Percentiles rank a stretch among this genome's conserved stretches.
Evolutionary conservation across 2,113 vertebrate species (phyloP).

Genomic region (Rhineura floridana): DNA sequence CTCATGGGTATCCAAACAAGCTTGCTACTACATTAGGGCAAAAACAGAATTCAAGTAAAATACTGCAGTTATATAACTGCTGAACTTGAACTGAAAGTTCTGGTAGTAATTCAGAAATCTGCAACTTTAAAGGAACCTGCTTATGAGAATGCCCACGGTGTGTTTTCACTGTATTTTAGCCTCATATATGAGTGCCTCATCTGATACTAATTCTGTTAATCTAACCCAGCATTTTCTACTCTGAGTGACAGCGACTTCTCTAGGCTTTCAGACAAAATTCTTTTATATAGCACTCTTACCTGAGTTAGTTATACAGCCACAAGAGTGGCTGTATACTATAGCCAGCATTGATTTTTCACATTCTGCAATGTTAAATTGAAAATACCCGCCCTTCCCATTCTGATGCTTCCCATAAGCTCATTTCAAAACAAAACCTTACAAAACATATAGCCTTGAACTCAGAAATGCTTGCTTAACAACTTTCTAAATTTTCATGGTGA

Average conservation of each 20-base stretch:
- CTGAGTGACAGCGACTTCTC: background rate
- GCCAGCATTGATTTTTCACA: too few species aligned
- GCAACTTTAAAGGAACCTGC: background rate
- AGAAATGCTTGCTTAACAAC: too few species aligned
- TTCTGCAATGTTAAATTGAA: too few species aligned
- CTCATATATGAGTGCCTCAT: background rate
- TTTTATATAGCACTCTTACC: background rate
- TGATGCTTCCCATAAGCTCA: too few species aligned
- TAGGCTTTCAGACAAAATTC: background rate
- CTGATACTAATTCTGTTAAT: background rate
- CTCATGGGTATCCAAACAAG: background rate
- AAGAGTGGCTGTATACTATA: background rate
- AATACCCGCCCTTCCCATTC: too few species aligned
- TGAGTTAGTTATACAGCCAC: background rate
- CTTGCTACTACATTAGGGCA: background rate
- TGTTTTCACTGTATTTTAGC: background rate
- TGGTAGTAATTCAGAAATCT: background rate
- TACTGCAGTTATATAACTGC: background rate
- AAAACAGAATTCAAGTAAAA: background rate
- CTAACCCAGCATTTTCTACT: background rate
- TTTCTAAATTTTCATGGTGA: too few species aligned
- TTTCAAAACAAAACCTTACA: too few species aligned
- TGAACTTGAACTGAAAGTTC: background rate
- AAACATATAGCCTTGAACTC: too few species aligned
- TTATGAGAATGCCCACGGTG: background rate